Percentiles rank a stretch among this genome's conserved stretches.
Evolutionary conservation across 92 coral and sea anemone genomes (phyloP).

Genomic region (Paramuricea clavata): DNA sequence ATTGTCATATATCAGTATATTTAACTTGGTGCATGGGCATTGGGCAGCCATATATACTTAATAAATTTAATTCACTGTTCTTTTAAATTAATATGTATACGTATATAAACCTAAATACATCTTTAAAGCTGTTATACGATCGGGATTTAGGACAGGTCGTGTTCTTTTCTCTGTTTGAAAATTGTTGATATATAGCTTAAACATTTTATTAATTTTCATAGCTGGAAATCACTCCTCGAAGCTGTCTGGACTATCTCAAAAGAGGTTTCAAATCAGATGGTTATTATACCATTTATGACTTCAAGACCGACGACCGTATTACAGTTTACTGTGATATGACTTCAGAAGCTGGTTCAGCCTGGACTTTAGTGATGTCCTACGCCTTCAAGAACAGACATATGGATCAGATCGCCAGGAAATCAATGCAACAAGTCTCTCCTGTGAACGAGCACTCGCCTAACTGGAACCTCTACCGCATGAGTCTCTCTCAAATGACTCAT

Average conservation of each 20-base stretch:
- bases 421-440: constrained; percentile 13
- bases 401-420: not conserved
- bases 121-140: no score
- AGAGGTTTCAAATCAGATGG: not conserved
- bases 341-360: constrained; percentile 6
- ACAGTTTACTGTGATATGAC: constrained; percentile 17
- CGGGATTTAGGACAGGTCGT: no score
- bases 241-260: not conserved
- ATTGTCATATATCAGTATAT: no score
- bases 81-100: no score
- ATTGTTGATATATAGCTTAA: no score
- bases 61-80: no score
- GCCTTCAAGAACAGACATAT: not conserved
- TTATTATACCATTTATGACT: constrained; percentile 14
- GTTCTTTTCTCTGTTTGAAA: no score
- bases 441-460: constrained; percentile 72
- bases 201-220: no score
- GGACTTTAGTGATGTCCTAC: constrained; percentile 7
- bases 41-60: no score
- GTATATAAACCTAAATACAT: no score
- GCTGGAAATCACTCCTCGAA: not conserved
- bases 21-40: no score
- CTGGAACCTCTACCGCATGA: constrained; percentile 73
- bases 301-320: not conserved
- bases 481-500: constrained; percentile 61